Conservation (phyloP, 2,113 vertebrate species). For the Misgurnus anguillicaudatus region DNA sequence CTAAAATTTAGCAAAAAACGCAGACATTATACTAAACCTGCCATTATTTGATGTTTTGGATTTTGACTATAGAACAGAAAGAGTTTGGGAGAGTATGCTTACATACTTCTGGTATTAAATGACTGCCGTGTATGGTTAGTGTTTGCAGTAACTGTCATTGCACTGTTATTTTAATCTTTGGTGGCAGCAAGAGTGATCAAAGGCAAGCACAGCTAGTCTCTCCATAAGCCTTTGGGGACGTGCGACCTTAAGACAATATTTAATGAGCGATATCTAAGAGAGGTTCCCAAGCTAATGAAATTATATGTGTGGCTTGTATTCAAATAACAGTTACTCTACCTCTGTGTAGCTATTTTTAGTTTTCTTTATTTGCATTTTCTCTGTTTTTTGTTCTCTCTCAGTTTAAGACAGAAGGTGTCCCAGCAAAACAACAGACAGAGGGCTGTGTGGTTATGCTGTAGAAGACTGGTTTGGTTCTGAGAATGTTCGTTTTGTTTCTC, state of each 20-base stretch:
- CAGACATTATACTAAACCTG: neutral
- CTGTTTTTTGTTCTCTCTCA: neutral
- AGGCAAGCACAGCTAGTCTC: constrained; percentile 22
- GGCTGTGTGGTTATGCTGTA: neutral
- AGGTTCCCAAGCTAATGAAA: constrained; percentile 27
- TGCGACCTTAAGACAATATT: constrained; percentile 50
- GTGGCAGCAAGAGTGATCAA: constrained; percentile 34
- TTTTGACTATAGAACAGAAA: neutral
- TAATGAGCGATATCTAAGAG: constrained; percentile 46
- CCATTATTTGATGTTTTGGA: neutral
- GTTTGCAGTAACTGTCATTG: constrained; percentile 17
- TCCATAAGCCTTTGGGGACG: constrained; percentile 35
- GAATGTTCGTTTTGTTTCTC: too few species aligned
- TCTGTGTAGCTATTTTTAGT: neutral
- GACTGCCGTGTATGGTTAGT: constrained; percentile 30
- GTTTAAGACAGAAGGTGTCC: neutral
- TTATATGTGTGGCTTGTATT: constrained; percentile 19
- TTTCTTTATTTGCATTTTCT: neutral
- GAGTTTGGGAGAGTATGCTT: neutral
- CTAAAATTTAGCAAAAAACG: neutral
- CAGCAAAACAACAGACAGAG: constrained; percentile 3
- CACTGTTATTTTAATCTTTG: constrained; percentile 45
- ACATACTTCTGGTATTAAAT: constrained; percentile 15
- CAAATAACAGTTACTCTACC: neutral
- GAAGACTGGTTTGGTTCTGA: constrained; percentile 1